Evolutionary conservation across 2,113 vertebrate species (phyloP), one percentile per base, ranked within the genome.

Genomic region (Erinaceus europaeus): DNA sequence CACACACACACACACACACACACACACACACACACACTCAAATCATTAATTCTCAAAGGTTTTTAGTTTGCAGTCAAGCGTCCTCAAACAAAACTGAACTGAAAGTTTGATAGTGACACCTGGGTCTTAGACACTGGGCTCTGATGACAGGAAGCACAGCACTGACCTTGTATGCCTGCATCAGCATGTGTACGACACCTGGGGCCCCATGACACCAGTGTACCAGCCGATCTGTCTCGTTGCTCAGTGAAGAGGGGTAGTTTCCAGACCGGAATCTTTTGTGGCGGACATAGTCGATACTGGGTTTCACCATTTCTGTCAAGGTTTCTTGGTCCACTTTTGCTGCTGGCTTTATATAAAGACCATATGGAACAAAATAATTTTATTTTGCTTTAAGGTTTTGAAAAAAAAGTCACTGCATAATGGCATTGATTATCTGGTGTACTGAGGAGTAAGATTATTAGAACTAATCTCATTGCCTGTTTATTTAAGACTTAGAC

Each of bases 171-270:
- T 99, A 95, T 0, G 99, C 98, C 93, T 98, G 98, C 92, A 99
- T 91, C 34, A 99, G 98, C 98, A 98, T 96, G 71, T 99, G 99
- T 91, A 99, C 94, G 78, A 99, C 98, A 0, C 99, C 99, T 0
- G 99, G 98, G 0, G 99, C 98, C 3, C 99, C 99, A 0, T 99
- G 99, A 88, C 99, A 99, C 99, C 99, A 99, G 90, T 99, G 99
- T 7, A 99, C 98, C 94, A 99, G 96, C 0, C 98, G 97, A 94
- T 99, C 99, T 0, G 98, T 98, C 95, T 99, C 99, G 7, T 99
- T 99, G 96, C 99, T 99, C 81, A 99, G 96, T 0, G 99, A 99
- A 0, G 99, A 99, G 0, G 99, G 99, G 82, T 99, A 99, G 94
- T 99, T 99, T 64, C 99, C 99, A 0, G 99, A 99, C 29, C 99